These are phyloP conservation scores for Drosophila quadrilineata DNA, from an alignment of 1,140 invertebrate species.

Conservation along the genomic window DNA sequence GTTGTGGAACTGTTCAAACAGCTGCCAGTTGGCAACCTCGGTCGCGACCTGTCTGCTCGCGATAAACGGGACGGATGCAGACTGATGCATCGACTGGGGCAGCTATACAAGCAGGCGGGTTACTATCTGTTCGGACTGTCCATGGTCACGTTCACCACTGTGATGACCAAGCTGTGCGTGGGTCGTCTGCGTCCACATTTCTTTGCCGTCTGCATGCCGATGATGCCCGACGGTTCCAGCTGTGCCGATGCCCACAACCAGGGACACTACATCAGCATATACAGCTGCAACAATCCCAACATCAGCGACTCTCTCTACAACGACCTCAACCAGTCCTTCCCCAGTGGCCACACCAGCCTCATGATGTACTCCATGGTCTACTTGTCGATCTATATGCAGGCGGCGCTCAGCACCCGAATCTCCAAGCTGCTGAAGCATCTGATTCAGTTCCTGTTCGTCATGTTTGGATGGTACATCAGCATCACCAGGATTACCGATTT, in stretches of 20 bases:
- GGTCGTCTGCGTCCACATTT: slow-evolving; percentile 96
- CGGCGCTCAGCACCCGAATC: slow-evolving; percentile 86
- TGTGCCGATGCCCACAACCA: slow-evolving; percentile 83
- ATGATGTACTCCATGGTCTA: slow-evolving; percentile 90
- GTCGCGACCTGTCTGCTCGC: slow-evolving; percentile 8
- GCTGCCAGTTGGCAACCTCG: slow-evolving; percentile 33
- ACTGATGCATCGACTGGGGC: slow-evolving; percentile 85
- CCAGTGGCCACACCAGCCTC: slow-evolving; percentile 91
- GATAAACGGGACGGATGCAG: slow-evolving; percentile 49
- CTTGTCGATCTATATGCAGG: slow-evolving; percentile 91
- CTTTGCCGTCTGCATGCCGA: slow-evolving; percentile 87
- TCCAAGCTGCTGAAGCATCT: slow-evolving; percentile 89
- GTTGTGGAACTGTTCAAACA: slow-evolving; percentile 73
- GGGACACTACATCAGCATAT: slow-evolving; percentile 85
- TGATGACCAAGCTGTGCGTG: slow-evolving; percentile 94
- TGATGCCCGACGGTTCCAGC: slow-evolving; percentile 81
- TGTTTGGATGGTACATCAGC: slow-evolving; percentile 90
- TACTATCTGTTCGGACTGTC: slow-evolving; percentile 93
- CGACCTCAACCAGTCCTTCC: slow-evolving; percentile 90
- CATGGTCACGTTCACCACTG: slow-evolving; percentile 90
- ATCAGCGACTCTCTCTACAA: slow-evolving; percentile 83
- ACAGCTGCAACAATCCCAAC: slow-evolving; percentile 83
- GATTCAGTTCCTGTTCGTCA: slow-evolving; percentile 88
- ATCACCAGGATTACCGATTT: slow-evolving; percentile 95
- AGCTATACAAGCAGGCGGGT: slow-evolving; percentile 87